Base-by-base conservation (phyloP, 2,888 invertebrate species). In the Pomacea canaliculata region DNA sequence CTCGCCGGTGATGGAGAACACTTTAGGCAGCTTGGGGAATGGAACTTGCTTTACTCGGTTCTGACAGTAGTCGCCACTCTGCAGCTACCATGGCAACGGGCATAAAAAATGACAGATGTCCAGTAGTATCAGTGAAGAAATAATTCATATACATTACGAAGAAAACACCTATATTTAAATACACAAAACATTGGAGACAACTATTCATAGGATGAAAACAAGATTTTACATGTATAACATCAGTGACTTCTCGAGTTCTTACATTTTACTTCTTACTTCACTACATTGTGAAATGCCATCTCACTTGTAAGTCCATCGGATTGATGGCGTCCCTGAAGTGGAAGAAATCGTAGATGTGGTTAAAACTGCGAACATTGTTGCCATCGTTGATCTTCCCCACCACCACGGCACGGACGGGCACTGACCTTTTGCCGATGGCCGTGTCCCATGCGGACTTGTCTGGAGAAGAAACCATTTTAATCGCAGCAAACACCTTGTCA, bases 301-400 rank as follows among this genome's bases (percentile, higher is more conserved):
- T 27, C 76, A 83, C 83, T 78, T 82, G 79, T 69, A 83, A 81
- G 1, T 73, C 70, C 13, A 48, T 67, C 10, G 13, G 23, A 37
- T 75, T 59, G 0, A 76, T 27, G 37, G 63, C 59, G 1, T 71
- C 70, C 37, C 73, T 51, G 56, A 82, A 83, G 70, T 81, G 78
- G 7, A 80, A 73, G 70, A 85, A 84, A 60, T 85, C 85, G 67
- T 85, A 85, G 27, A 82, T 81, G 60, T 85, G 85, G 56, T 82
- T 78, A 60, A 84, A 83, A 0, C 5, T 13, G 13, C 81, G 76
- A 5, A 78, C 59, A 0, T 59, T 37, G 2, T 71, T 74, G 16
- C 81, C 76, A 48, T 71, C 27, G 9, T 23, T 27, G 0, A 76
- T 71, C 46, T 73, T 80, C 0, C 85, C 85, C 19, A 27, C 19